Conservation (phyloP, 1,140 invertebrate genomes). For the Drosophila kepulauana region DNA sequence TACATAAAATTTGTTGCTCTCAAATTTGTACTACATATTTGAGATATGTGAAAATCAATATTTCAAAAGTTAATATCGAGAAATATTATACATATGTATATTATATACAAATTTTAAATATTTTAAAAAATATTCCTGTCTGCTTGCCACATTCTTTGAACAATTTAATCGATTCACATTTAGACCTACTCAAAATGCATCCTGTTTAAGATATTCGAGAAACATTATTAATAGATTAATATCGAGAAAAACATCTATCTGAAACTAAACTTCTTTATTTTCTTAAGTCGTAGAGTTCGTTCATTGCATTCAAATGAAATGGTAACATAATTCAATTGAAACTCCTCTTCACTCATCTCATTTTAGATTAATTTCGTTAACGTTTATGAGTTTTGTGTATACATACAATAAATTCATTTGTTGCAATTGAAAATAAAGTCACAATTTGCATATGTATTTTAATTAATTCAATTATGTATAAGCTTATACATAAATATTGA, state of each 20-base stretch:
- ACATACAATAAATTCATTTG: conserved; percentile 50
- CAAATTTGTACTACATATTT: too few relatives aligned
- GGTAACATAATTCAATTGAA: neutral
- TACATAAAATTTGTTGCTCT: too few relatives aligned
- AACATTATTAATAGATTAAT: too few relatives aligned
- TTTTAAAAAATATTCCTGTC: too few relatives aligned
- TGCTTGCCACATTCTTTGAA: too few relatives aligned
- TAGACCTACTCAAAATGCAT: too few relatives aligned
- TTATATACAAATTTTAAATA: too few relatives aligned
- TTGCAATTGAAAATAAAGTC: conserved; percentile 46
- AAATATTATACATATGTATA: too few relatives aligned
- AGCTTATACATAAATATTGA: conserved; percentile 31
- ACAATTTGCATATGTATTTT: conserved; percentile 46
- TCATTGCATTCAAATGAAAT: neutral
- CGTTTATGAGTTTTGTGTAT: conserved; percentile 29
- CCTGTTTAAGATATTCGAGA: too few relatives aligned
- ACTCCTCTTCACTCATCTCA: neutral
- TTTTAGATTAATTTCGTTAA: conserved; percentile 8
- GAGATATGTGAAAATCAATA: too few relatives aligned
- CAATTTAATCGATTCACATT: too few relatives aligned
- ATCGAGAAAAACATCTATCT: neutral
- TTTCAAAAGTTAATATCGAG: too few relatives aligned
- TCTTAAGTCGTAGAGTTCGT: neutral
- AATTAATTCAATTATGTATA: conserved; percentile 22
- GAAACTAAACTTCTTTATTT: neutral